phyloP scores from a whole-genome alignment of 1,140 invertebrate species.

The Euborellia annulipes region DNA sequence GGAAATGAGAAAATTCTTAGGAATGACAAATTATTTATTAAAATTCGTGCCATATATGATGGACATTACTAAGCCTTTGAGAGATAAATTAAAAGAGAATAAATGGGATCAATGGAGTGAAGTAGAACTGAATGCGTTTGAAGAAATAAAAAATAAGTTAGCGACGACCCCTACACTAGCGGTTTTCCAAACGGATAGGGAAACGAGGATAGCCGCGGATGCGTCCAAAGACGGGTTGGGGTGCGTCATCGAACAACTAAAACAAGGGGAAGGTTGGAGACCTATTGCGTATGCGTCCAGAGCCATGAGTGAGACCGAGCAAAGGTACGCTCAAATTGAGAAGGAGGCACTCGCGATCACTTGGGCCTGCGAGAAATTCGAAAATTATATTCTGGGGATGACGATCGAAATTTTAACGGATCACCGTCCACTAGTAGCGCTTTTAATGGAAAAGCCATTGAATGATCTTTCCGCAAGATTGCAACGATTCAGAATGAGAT shows the following conservation, averaged over 20 bases:
- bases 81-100: conserved; percentile 18
- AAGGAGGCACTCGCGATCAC: conserved; percentile 18
- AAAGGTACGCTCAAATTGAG: conserved; percentile 18
- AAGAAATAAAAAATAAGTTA: conserved; percentile 17
- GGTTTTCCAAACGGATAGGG: conserved; percentile 14
- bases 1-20: conserved; percentile 21
- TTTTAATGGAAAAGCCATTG: not conserved
- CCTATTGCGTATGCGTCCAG: conserved; percentile 22
- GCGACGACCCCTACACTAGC: conserved; percentile 16
- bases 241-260: conserved; percentile 15
- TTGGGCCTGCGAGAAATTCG: conserved; percentile 13
- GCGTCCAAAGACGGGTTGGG: conserved; percentile 11
- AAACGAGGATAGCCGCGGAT: conserved; percentile 18
- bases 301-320: conserved; percentile 14
- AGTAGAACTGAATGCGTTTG: conserved; percentile 14
- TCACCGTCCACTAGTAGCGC: not conserved
- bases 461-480: not conserved
- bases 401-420: not conserved
- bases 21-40: conserved; percentile 25
- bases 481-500: not conserved
- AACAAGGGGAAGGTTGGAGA: conserved; percentile 8
- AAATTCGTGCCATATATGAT: conserved; percentile 23
- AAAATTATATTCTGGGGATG: conserved; percentile 6
- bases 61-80: conserved; percentile 14
- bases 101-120: conserved; percentile 13